Conservation (phyloP, 1,140 invertebrate species). For the Euura saliciscinereae region DNA sequence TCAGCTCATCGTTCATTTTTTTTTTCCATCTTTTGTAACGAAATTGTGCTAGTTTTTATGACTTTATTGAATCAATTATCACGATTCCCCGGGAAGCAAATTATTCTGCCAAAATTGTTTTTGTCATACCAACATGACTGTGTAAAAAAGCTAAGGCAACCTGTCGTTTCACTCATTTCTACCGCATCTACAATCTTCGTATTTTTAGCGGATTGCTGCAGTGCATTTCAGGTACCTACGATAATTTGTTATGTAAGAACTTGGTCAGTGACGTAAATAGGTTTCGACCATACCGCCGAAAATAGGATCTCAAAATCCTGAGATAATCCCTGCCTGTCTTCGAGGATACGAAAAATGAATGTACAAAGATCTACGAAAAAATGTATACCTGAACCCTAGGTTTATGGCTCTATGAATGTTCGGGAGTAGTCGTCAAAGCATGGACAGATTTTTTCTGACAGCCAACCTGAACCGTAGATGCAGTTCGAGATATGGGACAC, state of each 20-base stretch:
- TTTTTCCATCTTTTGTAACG: neutral
- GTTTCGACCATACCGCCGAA: neutral
- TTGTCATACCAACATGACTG: neutral
- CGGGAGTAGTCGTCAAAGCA: no score
- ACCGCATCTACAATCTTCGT: neutral
- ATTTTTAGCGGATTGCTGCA: neutral
- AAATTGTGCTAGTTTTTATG: no score
- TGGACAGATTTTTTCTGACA: no score
- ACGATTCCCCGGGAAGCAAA: neutral
- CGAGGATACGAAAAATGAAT: no score
- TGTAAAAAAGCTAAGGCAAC: no score
- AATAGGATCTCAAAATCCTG: neutral
- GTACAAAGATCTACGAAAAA: no score
- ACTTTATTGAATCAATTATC: no score
- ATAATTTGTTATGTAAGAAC: neutral
- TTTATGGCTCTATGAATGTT: no score
- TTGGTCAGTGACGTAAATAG: neutral
- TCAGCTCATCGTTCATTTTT: neutral
- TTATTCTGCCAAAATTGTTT: neutral
- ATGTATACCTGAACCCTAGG: no score
- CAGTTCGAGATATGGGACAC: no score
- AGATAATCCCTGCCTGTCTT: neutral
- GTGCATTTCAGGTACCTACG: neutral
- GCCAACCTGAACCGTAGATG: no score
- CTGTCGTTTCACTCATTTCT: neutral